Evolutionary conservation across 2,888 invertebrate species (phyloP).

Genomic region (Megalurothrips usitatus): DNA sequence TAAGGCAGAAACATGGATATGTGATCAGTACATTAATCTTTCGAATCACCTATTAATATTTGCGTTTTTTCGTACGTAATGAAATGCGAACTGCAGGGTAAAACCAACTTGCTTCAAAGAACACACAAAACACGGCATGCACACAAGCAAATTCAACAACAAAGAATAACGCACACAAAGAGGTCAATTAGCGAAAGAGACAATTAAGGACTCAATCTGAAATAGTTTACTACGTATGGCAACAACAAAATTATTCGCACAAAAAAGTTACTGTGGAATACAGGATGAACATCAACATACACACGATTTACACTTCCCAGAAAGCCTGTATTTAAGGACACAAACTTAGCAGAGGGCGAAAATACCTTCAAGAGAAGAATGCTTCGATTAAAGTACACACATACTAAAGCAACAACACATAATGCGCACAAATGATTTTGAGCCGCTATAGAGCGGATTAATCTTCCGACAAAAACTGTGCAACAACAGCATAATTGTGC

Average conservation of each 20-base stretch:
- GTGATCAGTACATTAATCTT: too few relatives aligned
- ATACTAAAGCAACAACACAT: constrained; percentile 8
- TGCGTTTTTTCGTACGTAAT: too few relatives aligned
- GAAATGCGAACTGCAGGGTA: too few relatives aligned
- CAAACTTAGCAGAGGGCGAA: background rate
- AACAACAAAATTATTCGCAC: background rate
- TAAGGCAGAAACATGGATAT: too few relatives aligned
- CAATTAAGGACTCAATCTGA: background rate
- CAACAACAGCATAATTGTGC: background rate
- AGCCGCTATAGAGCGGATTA: background rate
- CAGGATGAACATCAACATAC: background rate
- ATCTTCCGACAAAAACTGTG: background rate
- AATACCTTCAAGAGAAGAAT: background rate
- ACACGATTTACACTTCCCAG: background rate
- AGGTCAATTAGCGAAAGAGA: background rate
- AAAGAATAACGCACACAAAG: background rate
- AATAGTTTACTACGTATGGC: background rate
- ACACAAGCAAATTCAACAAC: background rate
- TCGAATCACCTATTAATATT: too few relatives aligned
- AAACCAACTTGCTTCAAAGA: too few relatives aligned
- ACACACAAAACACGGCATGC: background rate
- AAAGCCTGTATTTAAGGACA: background rate
- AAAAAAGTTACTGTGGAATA: background rate
- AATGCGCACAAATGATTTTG: background rate
- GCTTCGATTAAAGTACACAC: background rate